Conservation (phyloP, 2,797 vertebrate genomes). For the Sciurus carolinensis region DNA sequence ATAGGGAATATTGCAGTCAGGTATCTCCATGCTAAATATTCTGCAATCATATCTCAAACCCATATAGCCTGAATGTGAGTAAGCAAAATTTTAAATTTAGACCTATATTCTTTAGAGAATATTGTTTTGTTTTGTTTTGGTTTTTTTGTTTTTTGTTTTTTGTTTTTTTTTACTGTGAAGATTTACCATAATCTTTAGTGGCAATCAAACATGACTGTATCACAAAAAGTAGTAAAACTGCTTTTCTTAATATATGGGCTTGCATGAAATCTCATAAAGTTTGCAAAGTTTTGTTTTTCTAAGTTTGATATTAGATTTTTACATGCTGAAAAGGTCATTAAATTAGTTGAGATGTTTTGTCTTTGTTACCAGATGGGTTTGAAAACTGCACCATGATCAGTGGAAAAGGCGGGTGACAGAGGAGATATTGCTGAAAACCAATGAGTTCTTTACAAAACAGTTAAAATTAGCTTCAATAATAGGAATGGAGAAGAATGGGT, state of each 20-base stretch:
- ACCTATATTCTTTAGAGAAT: background rate
- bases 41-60: background rate
- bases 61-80: background rate
- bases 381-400: background rate
- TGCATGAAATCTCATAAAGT: background rate
- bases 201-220: background rate
- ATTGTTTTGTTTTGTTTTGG: background rate
- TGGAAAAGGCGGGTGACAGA: background rate
- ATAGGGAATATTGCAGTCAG: background rate
- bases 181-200: background rate
- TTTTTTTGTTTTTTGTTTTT: background rate
- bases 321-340: background rate
- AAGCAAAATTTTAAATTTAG: background rate
- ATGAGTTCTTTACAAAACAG: background rate
- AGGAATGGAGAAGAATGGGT: background rate
- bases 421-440: background rate
- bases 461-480: slow-evolving; percentile 6
- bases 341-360: slow-evolving; percentile 26
- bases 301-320: slow-evolving; percentile 27
- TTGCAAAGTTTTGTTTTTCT: background rate
- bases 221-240: background rate
- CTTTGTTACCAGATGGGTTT: slow-evolving; percentile 7
- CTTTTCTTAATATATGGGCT: background rate
- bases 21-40: slow-evolving; percentile 4
- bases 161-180: background rate